These are phyloP conservation scores for Hirtodrosophila alboralis DNA, from an alignment of 2,888 invertebrate genomes.

Conservation along the genomic window DNA sequence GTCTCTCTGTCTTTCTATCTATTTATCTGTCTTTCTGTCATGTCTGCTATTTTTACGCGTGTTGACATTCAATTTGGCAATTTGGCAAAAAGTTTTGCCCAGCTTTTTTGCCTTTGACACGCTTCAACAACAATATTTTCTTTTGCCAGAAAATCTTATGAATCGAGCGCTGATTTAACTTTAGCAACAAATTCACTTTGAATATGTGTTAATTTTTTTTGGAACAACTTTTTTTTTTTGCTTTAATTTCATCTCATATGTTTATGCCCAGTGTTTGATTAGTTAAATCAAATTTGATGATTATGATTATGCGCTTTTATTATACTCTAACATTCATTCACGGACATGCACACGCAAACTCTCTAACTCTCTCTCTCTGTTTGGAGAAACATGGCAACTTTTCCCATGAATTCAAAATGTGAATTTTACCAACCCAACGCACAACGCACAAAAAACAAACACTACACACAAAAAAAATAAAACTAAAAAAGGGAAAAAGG, in stretches of 20 bases:
- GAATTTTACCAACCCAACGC: slow-evolving; percentile 45
- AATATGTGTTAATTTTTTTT: slow-evolving; percentile 70
- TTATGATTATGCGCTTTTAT: slow-evolving; percentile 55
- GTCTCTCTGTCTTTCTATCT: slow-evolving; percentile 1
- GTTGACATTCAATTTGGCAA: slow-evolving; percentile 80
- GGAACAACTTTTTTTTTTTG: slow-evolving; percentile 22
- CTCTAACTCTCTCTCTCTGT: slow-evolving; percentile 29
- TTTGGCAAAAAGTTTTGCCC: slow-evolving; percentile 70
- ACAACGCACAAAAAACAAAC: slow-evolving; percentile 25
- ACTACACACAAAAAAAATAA: not conserved
- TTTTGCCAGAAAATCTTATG: slow-evolving; percentile 66
- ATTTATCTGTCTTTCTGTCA: slow-evolving; percentile 11
- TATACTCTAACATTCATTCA: slow-evolving; percentile 40
- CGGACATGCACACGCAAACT: slow-evolving; percentile 52
- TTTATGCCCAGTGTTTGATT: slow-evolving; percentile 64
- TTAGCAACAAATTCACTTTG: slow-evolving; percentile 42
- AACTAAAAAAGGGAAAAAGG: slow-evolving; percentile 6
- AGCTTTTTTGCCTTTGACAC: slow-evolving; percentile 57
- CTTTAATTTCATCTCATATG: slow-evolving; percentile 41
- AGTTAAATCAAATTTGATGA: slow-evolving; percentile 73
- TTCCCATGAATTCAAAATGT: slow-evolving; percentile 71
- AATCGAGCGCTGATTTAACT: slow-evolving; percentile 72
- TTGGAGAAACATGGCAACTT: slow-evolving; percentile 60
- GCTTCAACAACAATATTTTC: slow-evolving; percentile 54
- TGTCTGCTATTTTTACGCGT: slow-evolving; percentile 74